Conservation (phyloP, 2,797 vertebrate species). For the Spinus pinus region DNA sequence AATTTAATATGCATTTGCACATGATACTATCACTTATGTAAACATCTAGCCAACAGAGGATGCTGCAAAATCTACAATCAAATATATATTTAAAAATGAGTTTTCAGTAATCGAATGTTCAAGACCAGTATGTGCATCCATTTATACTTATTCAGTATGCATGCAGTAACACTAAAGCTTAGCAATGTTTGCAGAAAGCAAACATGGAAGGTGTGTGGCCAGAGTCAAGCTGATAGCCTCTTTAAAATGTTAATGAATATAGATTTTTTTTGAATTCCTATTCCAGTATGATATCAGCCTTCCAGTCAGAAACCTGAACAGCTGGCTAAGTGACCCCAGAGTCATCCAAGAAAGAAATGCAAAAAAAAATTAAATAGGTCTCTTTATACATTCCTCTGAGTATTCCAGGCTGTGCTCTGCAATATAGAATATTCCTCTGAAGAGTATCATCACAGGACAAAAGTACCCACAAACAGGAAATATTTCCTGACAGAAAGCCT, state of each 20-base stretch:
- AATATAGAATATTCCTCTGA: neutral
- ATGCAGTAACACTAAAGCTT: neutral
- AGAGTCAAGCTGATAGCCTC: neutral
- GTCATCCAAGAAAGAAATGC: slow-evolving; percentile 35
- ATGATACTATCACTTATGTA: slow-evolving; percentile 13
- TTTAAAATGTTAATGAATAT: slow-evolving; percentile 57
- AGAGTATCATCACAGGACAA: neutral
- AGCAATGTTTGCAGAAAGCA: slow-evolving; percentile 43
- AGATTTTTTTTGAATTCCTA: slow-evolving; percentile 11
- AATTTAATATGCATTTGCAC: neutral
- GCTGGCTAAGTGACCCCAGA: slow-evolving; percentile 3
- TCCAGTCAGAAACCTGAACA: slow-evolving; percentile 27
- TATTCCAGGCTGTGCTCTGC: neutral
- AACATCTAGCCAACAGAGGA: neutral
- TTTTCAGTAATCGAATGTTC: neutral
- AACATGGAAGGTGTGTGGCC: slow-evolving; percentile 1
- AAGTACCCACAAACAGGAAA: neutral
- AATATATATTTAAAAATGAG: slow-evolving; percentile 11
- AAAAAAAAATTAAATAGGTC: slow-evolving; percentile 9
- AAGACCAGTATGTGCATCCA: neutral
- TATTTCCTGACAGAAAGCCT: neutral
- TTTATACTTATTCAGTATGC: slow-evolving; percentile 9
- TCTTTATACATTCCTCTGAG: neutral
- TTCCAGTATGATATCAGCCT: slow-evolving; percentile 18
- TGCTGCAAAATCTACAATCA: neutral